Evolutionary conservation across 1,140 invertebrate species (phyloP).

Genomic region (Oscheius sp.): DNA sequence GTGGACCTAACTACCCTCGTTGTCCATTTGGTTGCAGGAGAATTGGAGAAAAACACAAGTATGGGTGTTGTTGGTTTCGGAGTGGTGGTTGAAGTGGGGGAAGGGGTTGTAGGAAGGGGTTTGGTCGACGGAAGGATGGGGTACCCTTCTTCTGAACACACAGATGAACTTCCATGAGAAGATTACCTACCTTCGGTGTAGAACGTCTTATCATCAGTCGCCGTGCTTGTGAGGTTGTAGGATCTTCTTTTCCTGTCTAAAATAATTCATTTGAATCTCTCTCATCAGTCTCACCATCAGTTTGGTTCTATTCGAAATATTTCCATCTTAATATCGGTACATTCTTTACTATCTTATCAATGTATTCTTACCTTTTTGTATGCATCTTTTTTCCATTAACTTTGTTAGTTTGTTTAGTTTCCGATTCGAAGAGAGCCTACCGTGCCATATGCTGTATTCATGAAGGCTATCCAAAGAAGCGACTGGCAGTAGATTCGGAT

Average conservation of each 20-base stretch:
- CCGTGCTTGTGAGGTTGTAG: slow-evolving; percentile 11
- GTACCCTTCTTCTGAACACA: slow-evolving; percentile 25
- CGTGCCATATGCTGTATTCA: slow-evolving; percentile 19
- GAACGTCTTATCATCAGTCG: neutral
- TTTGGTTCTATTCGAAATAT: neutral
- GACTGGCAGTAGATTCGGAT: slow-evolving; percentile 5
- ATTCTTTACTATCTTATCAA: neutral
- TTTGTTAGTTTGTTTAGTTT: neutral
- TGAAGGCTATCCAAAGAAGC: slow-evolving; percentile 23
- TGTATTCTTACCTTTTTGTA: neutral
- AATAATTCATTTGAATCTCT: neutral
- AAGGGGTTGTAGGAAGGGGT: slow-evolving; percentile 1
- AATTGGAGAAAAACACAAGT: slow-evolving; percentile 30
- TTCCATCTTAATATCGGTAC: too few relatives aligned
- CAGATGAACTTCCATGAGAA: neutral
- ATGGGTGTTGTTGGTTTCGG: slow-evolving; percentile 13
- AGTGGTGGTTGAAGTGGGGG: slow-evolving; percentile 8
- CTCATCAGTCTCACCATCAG: neutral
- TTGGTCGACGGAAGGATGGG: slow-evolving; percentile 21
- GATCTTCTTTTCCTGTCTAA: slow-evolving; percentile 15
- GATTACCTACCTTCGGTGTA: neutral
- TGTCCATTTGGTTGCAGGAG: slow-evolving; percentile 14
- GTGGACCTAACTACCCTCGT: slow-evolving; percentile 24
- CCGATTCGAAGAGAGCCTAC: neutral
- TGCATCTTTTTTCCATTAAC: slow-evolving; percentile 1